Base-by-base conservation (phyloP, 2,797 vertebrate species). In the Enteromius mattozi region DNA sequence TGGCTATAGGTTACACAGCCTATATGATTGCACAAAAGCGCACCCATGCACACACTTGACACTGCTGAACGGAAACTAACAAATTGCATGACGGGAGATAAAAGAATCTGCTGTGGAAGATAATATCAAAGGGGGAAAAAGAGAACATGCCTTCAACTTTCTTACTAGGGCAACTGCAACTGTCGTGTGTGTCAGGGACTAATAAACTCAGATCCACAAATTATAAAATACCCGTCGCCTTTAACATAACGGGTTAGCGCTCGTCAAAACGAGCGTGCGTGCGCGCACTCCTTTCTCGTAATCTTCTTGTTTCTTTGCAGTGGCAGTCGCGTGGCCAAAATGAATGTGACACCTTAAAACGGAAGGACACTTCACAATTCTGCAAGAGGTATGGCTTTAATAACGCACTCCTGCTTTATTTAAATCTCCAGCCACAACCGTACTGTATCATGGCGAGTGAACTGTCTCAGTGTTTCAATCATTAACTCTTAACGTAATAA, bases 81-180 rank as follows among this genome's bases (percentile, higher is more conserved):
- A 47, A 66, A 49, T 61, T 85, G 82, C 82, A 86, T 80, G 78
- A 74, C 47, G 85, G 85, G 85, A 83, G 82, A 87, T 81, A 84
- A 76, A 79, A 86, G 54, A 74, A 33, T 79, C 61, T 77, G 17
- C 71, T 74, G 82, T 19, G 35, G 68, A 81, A 77, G 86, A 87
- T 83, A 54, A 74, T 71, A 74, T 85, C 75, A 80, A 81, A 66
- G 66, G 12, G 24, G 35, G 75, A 86, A 42, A 74, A 40, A 83
- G 21, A 47, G 30, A 70, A 56, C 66, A 70, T 84, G 76, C 27
- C 76, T 84, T 61, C 37, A 37, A 56, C 69, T 75, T 80, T 75
- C 70, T 59, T 40, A 69, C 37, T 65, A 61, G 61, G 21, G 68
- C 54, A 70, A 6, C 16, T 37, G 37, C 24, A 80, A 81, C 66